phyloP scores from a whole-genome alignment of 2,888 invertebrate species.

The Pherbina coryleti region DNA sequence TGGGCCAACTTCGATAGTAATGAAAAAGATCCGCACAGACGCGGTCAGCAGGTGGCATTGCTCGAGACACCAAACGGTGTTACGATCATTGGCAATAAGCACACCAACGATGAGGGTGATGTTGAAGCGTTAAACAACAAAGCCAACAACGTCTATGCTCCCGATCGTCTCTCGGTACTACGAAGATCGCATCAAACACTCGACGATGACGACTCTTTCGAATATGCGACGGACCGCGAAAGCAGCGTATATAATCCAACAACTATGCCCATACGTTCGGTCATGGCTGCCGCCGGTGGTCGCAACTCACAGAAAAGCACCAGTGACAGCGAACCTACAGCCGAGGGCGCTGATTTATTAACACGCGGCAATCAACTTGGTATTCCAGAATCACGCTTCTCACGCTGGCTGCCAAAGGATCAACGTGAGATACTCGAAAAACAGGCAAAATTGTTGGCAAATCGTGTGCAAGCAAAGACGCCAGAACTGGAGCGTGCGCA shows the following conservation, averaged over 20 bases:
- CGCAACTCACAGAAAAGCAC: conserved; percentile 54
- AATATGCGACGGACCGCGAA: conserved; percentile 66
- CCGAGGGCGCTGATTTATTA: conserved; percentile 56
- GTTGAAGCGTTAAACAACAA: conserved; percentile 34
- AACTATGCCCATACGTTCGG: conserved; percentile 61
- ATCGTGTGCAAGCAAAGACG: conserved; percentile 53
- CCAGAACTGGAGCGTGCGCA: not conserved
- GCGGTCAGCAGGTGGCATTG: conserved; percentile 64
- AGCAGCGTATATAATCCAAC: conserved; percentile 68
- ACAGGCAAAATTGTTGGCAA: conserved; percentile 65
- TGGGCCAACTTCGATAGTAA: conserved; percentile 22
- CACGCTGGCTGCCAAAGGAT: conserved; percentile 68
- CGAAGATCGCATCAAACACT: conserved; percentile 45
- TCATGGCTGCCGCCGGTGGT: conserved; percentile 61
- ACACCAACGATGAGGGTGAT: conserved; percentile 27
- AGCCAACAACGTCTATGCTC: conserved; percentile 38
- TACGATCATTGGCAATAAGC: conserved; percentile 58
- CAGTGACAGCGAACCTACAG: conserved; percentile 36
- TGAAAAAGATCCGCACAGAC: conserved; percentile 48
- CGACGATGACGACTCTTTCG: conserved; percentile 65
- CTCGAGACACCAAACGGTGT: conserved; percentile 67
- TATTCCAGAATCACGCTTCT: conserved; percentile 66
- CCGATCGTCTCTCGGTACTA: conserved; percentile 55
- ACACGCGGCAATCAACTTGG: conserved; percentile 65
- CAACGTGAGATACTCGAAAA: conserved; percentile 67